Percentiles rank a stretch among this genome's conserved stretches.
Conservation (phyloP, 2,888 invertebrate species). For the Nasonia oneida region DNA sequence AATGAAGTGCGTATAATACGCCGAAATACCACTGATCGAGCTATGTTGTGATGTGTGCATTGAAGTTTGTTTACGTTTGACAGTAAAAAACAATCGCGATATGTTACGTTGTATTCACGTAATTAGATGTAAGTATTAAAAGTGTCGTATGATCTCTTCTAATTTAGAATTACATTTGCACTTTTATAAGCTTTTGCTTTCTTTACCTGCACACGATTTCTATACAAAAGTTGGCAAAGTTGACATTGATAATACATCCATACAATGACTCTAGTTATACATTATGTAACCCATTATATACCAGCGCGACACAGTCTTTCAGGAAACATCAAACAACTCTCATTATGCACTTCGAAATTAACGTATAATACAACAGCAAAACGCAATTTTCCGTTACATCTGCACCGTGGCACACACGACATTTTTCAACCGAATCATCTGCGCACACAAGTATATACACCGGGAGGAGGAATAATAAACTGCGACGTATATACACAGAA, state of each 20-base stretch:
- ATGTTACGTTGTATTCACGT: conserved; percentile 10
- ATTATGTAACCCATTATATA: neutral
- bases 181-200: neutral
- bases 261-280: neutral
- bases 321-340: neutral
- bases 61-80: conserved; percentile 6
- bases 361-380: neutral
- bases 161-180: neutral
- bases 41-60: neutral
- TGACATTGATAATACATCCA: neutral
- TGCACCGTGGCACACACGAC: neutral
- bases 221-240: neutral
- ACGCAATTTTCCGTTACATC: neutral
- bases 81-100: neutral
- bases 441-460: neutral
- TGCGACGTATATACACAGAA: neutral
- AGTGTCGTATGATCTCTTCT: neutral
- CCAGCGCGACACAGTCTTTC: too few relatives aligned
- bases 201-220: neutral
- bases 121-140: neutral
- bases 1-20: neutral
- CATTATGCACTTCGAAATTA: neutral
- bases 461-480: neutral
- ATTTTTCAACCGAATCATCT: neutral
- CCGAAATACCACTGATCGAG: neutral